phyloP scores from a whole-genome alignment of 2,888 invertebrate species.

The Heteromurus nitidus region DNA sequence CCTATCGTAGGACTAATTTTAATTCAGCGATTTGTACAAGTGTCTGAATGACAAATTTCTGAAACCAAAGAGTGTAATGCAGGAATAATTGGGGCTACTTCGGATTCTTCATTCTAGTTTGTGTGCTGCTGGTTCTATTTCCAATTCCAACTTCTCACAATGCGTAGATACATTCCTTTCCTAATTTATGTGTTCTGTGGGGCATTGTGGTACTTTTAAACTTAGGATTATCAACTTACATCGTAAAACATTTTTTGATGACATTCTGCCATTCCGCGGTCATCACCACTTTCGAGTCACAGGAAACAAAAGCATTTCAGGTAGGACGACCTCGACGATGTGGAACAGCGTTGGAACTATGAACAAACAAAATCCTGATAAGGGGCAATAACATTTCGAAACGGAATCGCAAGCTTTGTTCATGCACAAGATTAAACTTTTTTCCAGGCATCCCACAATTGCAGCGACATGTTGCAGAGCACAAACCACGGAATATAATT shows the following conservation, averaged over 20 bases:
- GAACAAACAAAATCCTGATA: not conserved
- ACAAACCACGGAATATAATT: too few species aligned
- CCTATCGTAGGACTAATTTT: too few species aligned
- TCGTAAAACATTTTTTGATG: not conserved
- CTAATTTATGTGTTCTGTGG: too few species aligned
- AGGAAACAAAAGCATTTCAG: slow-evolving; percentile 77
- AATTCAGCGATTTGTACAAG: too few species aligned
- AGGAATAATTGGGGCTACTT: too few species aligned
- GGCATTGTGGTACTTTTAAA: not conserved
- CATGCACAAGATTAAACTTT: not conserved
- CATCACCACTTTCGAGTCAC: slow-evolving; percentile 86
- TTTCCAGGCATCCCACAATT: slow-evolving; percentile 1
- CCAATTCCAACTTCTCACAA: too few species aligned
- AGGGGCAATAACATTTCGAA: not conserved
- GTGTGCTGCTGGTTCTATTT: too few species aligned
- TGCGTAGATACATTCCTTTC: too few species aligned
- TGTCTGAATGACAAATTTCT: too few species aligned
- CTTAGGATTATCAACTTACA: not conserved
- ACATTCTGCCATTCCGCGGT: slow-evolving; percentile 79
- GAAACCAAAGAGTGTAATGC: too few species aligned
- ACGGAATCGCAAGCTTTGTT: not conserved
- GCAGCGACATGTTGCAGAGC: slow-evolving; percentile 49
- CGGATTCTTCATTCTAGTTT: too few species aligned
- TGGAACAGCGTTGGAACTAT: not conserved
- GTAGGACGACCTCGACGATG: not conserved